A percentile compares a stretch with the other conserved stretches of the same genome.
Conservation (phyloP, 2,113 vertebrate species). For the Motacilla alba region DNA sequence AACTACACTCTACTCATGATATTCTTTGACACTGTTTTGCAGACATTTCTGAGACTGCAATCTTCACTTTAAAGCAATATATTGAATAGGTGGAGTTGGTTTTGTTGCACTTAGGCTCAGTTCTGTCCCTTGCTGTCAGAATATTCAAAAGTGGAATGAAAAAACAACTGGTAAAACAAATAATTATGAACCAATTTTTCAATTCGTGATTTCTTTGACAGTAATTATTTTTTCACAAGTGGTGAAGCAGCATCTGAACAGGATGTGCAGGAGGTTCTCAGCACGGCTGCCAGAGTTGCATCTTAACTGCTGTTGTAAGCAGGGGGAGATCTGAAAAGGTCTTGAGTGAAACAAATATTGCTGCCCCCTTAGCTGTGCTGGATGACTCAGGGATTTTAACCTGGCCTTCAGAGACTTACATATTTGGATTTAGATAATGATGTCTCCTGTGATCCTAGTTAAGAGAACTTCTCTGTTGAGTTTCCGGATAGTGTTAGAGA, state of each 20-base stretch:
- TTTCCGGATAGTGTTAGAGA: not conserved
- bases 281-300: not conserved
- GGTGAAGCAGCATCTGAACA: not conserved
- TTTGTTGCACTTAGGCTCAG: not conserved
- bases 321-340: not conserved
- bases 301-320: not conserved
- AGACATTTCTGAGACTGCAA: not conserved
- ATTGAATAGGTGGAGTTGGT: not conserved
- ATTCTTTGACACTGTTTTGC: not conserved
- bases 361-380: not conserved
- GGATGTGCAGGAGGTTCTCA: not conserved
- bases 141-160: not conserved
- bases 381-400: not conserved
- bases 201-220: not conserved
- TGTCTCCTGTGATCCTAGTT: not conserved
- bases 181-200: not conserved
- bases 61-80: not conserved
- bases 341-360: not conserved
- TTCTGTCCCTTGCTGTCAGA: not conserved
- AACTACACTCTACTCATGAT: accelerated
- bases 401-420: not conserved
- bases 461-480: not conserved
- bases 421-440: not conserved
- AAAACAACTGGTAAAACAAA: not conserved
- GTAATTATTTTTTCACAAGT: not conserved